These are phyloP conservation scores for Teleopsis dalmanni DNA, from an alignment of 1,140 invertebrate genomes.

Conservation along the genomic window DNA sequence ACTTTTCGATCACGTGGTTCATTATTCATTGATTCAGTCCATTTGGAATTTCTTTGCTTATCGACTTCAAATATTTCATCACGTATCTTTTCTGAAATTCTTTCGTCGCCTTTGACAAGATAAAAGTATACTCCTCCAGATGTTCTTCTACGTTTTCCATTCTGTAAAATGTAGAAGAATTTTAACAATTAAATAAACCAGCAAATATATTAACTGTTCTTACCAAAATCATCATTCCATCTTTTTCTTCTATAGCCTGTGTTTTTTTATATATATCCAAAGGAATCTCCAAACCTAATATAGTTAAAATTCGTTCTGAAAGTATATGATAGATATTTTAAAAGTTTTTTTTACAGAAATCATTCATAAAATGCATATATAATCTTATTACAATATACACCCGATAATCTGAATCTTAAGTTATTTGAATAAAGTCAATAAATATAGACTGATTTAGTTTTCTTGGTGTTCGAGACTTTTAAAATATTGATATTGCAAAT, in stretches of 20 bases:
- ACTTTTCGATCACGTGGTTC: slow-evolving; percentile 54
- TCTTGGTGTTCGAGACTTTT: too few relatives aligned
- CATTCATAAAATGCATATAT: background rate
- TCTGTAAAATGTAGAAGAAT: slow-evolving; percentile 45
- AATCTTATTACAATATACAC: background rate
- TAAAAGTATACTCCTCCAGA: slow-evolving; percentile 77
- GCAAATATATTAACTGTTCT: slow-evolving; percentile 8
- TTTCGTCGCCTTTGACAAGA: slow-evolving; percentile 66
- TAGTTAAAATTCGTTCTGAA: slow-evolving; percentile 61
- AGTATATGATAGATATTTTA: too few relatives aligned
- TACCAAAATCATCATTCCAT: slow-evolving; percentile 75
- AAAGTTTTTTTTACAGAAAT: background rate
- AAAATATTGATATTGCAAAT: too few relatives aligned
- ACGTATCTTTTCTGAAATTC: slow-evolving; percentile 59
- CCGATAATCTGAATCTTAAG: background rate
- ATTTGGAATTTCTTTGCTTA: slow-evolving; percentile 49
- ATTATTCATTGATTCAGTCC: slow-evolving; percentile 49
- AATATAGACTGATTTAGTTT: background rate
- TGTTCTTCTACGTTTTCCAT: slow-evolving; percentile 70
- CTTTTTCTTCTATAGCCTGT: slow-evolving; percentile 68
- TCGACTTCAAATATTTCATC: slow-evolving; percentile 67
- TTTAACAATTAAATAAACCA: background rate
- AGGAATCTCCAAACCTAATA: slow-evolving; percentile 63
- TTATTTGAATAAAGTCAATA: background rate
- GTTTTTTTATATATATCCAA: slow-evolving; percentile 71